Percentiles rank a stretch among this genome's conserved stretches.
Evolutionary conservation across 2,888 invertebrate genomes (phyloP).

Genomic region (Noctuana brunneofusca): DNA sequence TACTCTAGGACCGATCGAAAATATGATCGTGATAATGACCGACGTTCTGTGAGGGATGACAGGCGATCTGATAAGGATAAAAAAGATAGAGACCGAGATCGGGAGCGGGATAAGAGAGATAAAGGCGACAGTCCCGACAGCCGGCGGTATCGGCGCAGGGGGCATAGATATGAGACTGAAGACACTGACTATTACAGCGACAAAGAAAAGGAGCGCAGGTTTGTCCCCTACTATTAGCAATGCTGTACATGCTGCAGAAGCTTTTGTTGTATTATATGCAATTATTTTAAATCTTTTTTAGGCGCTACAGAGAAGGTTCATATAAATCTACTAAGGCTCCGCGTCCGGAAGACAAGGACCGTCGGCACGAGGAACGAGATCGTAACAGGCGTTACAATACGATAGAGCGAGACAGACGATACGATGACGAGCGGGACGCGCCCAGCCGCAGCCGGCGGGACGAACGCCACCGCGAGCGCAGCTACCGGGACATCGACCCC

Average conservation of each 20-base stretch:
- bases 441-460: slow-evolving; percentile 52
- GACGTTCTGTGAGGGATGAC: slow-evolving; percentile 56
- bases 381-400: slow-evolving; percentile 55
- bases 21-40: slow-evolving; percentile 58
- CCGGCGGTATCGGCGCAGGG: slow-evolving; percentile 62
- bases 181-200: slow-evolving; percentile 88
- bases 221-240: background rate
- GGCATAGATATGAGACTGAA: slow-evolving; percentile 84
- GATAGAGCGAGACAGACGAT: slow-evolving; percentile 63
- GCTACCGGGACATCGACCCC: slow-evolving; percentile 71
- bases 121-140: slow-evolving; percentile 62
- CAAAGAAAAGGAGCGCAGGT: slow-evolving; percentile 82
- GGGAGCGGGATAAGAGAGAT: slow-evolving; percentile 50
- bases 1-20: slow-evolving; percentile 65
- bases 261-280: background rate
- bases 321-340: slow-evolving; percentile 73
- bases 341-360: slow-evolving; percentile 66
- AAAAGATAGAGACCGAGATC: slow-evolving; percentile 48
- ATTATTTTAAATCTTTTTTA: slow-evolving; percentile 38
- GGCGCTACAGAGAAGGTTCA: slow-evolving; percentile 79
- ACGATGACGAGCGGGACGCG: slow-evolving; percentile 52
- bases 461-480: slow-evolving; percentile 49
- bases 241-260: background rate
- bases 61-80: slow-evolving; percentile 61
- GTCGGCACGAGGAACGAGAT: slow-evolving; percentile 53